phyloP scores from a whole-genome alignment of 2,113 vertebrate genomes.

The Hyaena hyaena region DNA sequence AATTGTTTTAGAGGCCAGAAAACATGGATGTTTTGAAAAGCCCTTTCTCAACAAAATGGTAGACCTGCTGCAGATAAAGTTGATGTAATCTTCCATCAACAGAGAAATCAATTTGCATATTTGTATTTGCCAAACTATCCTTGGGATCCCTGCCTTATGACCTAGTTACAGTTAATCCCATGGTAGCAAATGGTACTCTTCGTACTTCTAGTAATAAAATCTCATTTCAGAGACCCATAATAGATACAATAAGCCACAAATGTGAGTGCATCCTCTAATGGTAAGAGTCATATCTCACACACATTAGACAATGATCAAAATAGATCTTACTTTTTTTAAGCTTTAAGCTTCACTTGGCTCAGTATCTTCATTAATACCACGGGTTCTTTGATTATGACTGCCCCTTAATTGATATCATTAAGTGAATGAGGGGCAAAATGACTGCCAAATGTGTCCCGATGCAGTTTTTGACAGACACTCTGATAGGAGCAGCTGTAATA shows the following conservation, averaged over 20 bases:
- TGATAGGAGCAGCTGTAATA: constrained; percentile 68
- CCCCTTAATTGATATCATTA: constrained; percentile 59
- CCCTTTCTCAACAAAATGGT: constrained; percentile 3
- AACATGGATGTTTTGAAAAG: not conserved
- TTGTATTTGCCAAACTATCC: constrained; percentile 45
- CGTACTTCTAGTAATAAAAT: not conserved
- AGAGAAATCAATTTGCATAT: constrained; percentile 60
- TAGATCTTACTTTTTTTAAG: not conserved
- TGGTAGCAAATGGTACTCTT: not conserved
- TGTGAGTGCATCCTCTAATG: not conserved
- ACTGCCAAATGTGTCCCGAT: constrained; percentile 64
- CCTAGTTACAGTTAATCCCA: constrained; percentile 17
- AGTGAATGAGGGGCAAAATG: constrained; percentile 24
- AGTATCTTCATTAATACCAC: not conserved
- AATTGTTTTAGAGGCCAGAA: not conserved
- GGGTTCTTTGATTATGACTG: constrained; percentile 50
- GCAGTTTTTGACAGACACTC: constrained; percentile 71
- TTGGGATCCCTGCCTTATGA: not conserved
- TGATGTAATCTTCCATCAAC: not conserved
- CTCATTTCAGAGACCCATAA: not conserved
- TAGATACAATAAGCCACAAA: not conserved
- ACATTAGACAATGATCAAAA: not conserved
- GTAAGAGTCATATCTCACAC: not conserved
- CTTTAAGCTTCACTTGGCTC: constrained; percentile 47
- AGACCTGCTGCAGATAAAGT: not conserved